These are phyloP conservation scores for Standfussiana lucernea DNA, from an alignment of 2,888 invertebrate genomes.

Conservation along the genomic window DNA sequence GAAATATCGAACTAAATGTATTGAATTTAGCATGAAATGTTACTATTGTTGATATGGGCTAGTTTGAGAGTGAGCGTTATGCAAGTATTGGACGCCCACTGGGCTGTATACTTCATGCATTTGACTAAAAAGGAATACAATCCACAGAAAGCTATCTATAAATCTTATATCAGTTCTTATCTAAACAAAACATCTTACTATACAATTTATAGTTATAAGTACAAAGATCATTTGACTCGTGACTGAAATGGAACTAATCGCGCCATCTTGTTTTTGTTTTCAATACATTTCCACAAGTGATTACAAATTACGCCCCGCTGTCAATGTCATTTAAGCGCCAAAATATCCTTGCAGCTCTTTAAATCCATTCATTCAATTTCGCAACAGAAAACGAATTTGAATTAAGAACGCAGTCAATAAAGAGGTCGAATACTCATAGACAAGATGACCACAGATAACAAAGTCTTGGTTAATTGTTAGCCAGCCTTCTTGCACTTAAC, in stretches of 20 bases:
- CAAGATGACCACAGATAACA: conserved; percentile 54
- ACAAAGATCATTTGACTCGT: not conserved
- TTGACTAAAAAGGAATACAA: conserved; percentile 24
- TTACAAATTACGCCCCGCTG: not conserved
- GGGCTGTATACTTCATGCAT: conserved; percentile 15
- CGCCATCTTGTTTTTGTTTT: not conserved
- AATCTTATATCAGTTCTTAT: conserved; percentile 19
- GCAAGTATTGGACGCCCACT: conserved; percentile 36
- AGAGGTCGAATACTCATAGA: conserved; percentile 56
- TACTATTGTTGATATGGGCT: not conserved
- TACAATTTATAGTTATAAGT: not conserved
- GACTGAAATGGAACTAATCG: not conserved
- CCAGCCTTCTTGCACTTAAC: conserved; percentile 55
- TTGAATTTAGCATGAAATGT: not conserved
- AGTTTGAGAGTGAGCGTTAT: not conserved
- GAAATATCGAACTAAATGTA: not conserved
- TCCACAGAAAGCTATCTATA: not conserved
- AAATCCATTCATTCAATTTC: conserved; percentile 13
- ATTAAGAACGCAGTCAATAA: conserved; percentile 50
- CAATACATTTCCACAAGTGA: not conserved
- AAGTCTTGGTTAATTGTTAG: conserved; percentile 32
- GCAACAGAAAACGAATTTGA: conserved; percentile 22
- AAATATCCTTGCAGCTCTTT: not conserved
- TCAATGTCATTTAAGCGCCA: not conserved
- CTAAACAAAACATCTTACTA: conserved; percentile 10